phyloP scores from a whole-genome alignment of 2,797 vertebrate genomes.

The Poeciliopsis paucimaculata region DNA sequence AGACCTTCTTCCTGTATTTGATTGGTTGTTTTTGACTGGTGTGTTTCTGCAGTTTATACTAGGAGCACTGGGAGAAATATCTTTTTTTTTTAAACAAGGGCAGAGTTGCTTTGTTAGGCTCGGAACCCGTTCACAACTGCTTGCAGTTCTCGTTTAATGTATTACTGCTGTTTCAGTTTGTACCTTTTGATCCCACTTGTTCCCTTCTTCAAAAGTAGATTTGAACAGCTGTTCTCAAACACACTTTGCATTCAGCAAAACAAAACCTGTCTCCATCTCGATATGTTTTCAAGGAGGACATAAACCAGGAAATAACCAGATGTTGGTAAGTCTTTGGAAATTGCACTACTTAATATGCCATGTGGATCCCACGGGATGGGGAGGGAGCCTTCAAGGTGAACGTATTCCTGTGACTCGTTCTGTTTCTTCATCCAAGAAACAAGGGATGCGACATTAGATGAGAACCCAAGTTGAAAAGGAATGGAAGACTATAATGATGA shows the following conservation, averaged over 20 bases:
- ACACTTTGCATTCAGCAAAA: conserved; percentile 21
- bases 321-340: conserved; percentile 42
- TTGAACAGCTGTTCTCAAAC: conserved; percentile 10
- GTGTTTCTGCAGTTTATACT: too few relatives aligned
- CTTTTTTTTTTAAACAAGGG: too few relatives aligned
- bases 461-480: conserved; percentile 13
- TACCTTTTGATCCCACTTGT: neutral
- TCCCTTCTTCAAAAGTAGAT: neutral
- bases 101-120: neutral
- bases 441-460: conserved; percentile 14
- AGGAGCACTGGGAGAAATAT: too few relatives aligned
- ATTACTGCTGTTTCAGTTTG: neutral
- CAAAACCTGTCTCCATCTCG: conserved; percentile 11
- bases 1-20: too few relatives aligned
- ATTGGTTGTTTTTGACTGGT: too few relatives aligned
- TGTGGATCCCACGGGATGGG: conserved; percentile 21
- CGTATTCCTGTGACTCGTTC: conserved; percentile 34
- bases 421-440: conserved; percentile 48
- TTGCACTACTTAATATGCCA: conserved; percentile 56
- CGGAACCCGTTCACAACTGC: neutral
- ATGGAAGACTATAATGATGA: conserved; percentile 44
- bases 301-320: conserved; percentile 38
- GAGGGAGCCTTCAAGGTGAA: conserved; percentile 16
- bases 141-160: neutral
- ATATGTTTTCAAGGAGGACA: conserved; percentile 30